These are phyloP conservation scores for Perithous albicinctus DNA, from an alignment of 2,888 invertebrate genomes.

Conservation along the genomic window DNA sequence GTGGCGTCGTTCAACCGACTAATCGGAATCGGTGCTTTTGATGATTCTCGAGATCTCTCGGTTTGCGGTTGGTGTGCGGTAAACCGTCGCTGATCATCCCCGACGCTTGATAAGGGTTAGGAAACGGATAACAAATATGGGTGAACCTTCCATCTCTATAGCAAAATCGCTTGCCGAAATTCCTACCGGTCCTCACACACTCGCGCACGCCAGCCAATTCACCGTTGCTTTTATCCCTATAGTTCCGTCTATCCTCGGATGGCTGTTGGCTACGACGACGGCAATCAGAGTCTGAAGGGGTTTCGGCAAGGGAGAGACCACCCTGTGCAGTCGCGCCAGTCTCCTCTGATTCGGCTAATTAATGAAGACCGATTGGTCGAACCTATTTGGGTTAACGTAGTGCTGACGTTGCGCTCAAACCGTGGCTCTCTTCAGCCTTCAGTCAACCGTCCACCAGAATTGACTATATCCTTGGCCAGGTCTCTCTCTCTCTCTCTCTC, in stretches of 20 bases:
- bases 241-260: no score
- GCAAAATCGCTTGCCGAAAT: conserved; percentile 9
- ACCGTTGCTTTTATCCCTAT: not conserved
- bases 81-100: no score
- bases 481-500: not conserved
- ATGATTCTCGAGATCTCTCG: conserved; percentile 56
- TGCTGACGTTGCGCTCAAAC: conserved; percentile 75
- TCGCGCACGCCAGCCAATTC: conserved; percentile 17
- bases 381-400: conserved; percentile 78
- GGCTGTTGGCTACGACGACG: conserved; percentile 13
- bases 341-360: conserved; percentile 77
- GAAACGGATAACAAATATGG: conserved; percentile 53
- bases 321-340: not conserved
- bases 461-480: no score
- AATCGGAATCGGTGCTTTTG: conserved; percentile 68
- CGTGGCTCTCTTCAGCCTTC: conserved; percentile 18
- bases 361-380: conserved; percentile 81
- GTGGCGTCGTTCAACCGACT: conserved; percentile 37
- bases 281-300: conserved; percentile 46
- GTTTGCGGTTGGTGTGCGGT: conserved; percentile 24
- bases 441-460: not conserved
- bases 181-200: not conserved
- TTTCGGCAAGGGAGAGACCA: conserved; percentile 19
- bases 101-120: conserved; percentile 37
- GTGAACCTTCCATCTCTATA: conserved; percentile 20